Base-by-base conservation (phyloP, 2,113 vertebrate genomes). In the Turdus rufiventris region DNA sequence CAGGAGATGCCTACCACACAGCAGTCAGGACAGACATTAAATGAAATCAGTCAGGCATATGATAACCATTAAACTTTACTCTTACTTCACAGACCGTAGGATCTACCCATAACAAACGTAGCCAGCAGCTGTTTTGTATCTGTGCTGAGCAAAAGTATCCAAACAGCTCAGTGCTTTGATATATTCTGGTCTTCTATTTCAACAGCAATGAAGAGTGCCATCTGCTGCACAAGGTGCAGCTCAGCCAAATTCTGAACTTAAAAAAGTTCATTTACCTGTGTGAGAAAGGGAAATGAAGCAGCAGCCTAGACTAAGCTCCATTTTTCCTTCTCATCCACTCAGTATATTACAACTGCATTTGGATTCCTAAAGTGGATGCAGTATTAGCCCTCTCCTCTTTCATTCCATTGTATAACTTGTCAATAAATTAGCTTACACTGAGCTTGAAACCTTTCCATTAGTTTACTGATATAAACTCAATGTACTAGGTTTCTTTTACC, bases 191-290 rank as follows among this genome's bases (percentile, higher is more conserved):
- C 36, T 60, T 76, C 26, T 38, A 16, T 33, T 85, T 80, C 45
- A 85, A 72, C 40, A 87, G 21, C 40, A 93, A 48, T 8, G 75
- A 93, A 96, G 63, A 96, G 88, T 90, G 96, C 94, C 96, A 95
- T 36, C 97, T 97, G 73, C 88, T 92, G 97, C 65, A 82, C 8
- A 26, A 21, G 18, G 12, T 21, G 17, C 57, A 48, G 38, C 36
- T 65, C 62, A 70, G 91, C 43, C 57, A 58, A 50, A 43, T 25
- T 48, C 61, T 33, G 29, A 4, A 31, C 26, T 38, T 51, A 50
- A 75, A 63, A 19, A 58, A 65, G 13, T 71, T 82, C 10, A 29
- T 34, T 33, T 72, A 76, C 20, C 42, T 71, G 13, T 8, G 8
- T 60, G 29, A 85, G 73, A 76, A 86, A 65, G 40, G 18, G 28